Base-by-base conservation (phyloP, 2,797 vertebrate species). In the Sciurus carolinensis region DNA sequence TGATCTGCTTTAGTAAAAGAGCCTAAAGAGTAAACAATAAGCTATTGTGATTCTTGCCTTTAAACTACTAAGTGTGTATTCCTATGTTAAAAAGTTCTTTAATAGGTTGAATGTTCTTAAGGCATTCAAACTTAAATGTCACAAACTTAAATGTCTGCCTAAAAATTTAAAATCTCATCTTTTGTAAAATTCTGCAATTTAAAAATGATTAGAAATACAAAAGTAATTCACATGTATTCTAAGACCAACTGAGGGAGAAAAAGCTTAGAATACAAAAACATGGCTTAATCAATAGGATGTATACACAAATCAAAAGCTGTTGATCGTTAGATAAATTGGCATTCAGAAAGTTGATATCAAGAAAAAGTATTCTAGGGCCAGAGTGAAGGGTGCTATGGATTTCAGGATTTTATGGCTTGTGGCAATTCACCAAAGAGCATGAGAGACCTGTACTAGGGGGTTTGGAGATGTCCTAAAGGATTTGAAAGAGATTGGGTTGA, bases 111-210 rank as follows among this genome's bases (percentile, higher is more conserved):
- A 39, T 72, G 22, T 87, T 79, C 47, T 82, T 39, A 81, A 91
- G 12, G 7, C 86, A 5, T 94, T 95, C n/a, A 72, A 76, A 92
- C 47, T 67, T 50, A 90, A 96, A 79, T 77, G 44, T 54, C 2
- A 42, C 18, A 66, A 82, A 30, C 39, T 39, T 39, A 69, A 8
- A 87, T 2, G 69, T 62, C 22, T 90, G 7, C 54, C 79, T 92
- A 92, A 87, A 86, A 59, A 33, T 26, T 26, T 17, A 33, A 71
- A 71, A 83, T 64, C 22, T 79, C 20, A 84, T 71, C 24, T 93
- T 89, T 73, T 24, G 91, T 57, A 89, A 85, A 87, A 83, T 87
- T 36, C 10, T 95, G 14, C 42, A 72, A 69, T 85, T 73, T 72
- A 85, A 95, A 62, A 59, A 80, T 57, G 10, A 50, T 71, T 81